Evolutionary conservation across 1,140 invertebrate species (phyloP), one percentile per base, ranked within the genome.

Genomic region (Cepaea nemoralis): DNA sequence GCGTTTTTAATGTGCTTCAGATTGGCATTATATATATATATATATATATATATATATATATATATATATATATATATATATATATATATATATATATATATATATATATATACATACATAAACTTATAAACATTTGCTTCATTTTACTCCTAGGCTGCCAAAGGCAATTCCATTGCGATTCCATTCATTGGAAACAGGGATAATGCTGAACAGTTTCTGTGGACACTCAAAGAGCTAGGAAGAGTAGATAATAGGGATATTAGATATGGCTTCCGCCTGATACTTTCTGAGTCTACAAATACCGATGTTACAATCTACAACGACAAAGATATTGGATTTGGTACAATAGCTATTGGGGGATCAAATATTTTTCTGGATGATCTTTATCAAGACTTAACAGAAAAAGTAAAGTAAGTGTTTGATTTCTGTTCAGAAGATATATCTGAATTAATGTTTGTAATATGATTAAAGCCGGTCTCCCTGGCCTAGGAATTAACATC

Each of bases 181-280:
- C 79, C 88, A 27, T 88, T 84, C 75, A 85, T 88, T 40, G 88
- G 87, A 5, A 76, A 80, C 16, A 66, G 82, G 71, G 81, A 81
- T 67, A 77, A 83, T 0, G 85, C 85, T 31, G 76, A 83, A 69
- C 66, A 83, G 10, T 59, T 87, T 16, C 24, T 77, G 76, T 78
- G 63, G 27, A 70, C 40, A 27, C 35, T 70, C 37, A 45, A 48
- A 22, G 80, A 82, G 45, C 55, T 85, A 24, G 70, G 70, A 22
- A 76, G 33, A 31, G 79, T 24, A 16, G 73, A 35, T 40, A 33
- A 37, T 16, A 71, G 10, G 37, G 42, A 67, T 5, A n/a, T n/a
- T 31, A 79, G n/a, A 35, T 35, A 59, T 42, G 77, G 77, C 31
- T 48, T 79, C 39, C 77, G 45, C 63, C n/a, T 79, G 6, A 79